Conservation (phyloP, 37 sponge, comb jelly and placozoan genomes). For the Aphrocallistes beatrix region DNA sequence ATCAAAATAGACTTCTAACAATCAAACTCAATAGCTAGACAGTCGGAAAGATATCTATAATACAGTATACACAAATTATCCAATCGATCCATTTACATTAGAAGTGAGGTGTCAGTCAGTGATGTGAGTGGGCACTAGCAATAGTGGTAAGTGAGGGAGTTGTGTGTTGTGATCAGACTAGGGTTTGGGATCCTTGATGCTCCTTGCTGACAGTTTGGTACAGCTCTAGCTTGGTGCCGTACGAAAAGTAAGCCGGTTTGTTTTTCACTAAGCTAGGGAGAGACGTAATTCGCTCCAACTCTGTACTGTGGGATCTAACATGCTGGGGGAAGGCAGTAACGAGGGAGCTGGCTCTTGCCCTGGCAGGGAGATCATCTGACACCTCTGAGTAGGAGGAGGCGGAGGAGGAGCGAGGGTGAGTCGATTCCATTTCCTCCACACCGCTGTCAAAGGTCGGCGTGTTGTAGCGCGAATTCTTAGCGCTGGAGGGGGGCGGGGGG, state of each 20-base stretch:
- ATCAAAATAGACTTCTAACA: not conserved
- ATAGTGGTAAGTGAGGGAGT: not conserved
- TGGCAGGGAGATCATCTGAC: not conserved
- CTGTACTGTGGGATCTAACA: not conserved
- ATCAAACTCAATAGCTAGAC: not conserved
- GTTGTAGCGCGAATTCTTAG: no score
- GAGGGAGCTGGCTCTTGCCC: not conserved
- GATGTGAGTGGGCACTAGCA: not conserved
- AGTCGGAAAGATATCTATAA: slow-evolving; percentile 2
- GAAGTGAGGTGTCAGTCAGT: not conserved
- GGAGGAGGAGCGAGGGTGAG: not conserved
- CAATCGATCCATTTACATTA: not conserved
- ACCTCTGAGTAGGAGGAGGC: not conserved
- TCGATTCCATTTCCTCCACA: not conserved
- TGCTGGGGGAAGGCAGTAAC: not conserved
- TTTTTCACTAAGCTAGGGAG: not conserved
- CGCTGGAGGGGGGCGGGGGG: not conserved
- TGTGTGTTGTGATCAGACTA: not conserved
- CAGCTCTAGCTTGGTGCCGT: not conserved
- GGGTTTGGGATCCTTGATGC: not conserved
- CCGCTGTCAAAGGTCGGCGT: not conserved
- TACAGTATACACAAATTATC: not conserved
- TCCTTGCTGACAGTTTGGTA: not conserved
- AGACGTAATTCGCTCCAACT: not conserved
- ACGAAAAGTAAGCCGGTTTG: not conserved